Evolutionary conservation across 2,797 vertebrate genomes (phyloP).

Genomic region (Emys orbicularis): DNA sequence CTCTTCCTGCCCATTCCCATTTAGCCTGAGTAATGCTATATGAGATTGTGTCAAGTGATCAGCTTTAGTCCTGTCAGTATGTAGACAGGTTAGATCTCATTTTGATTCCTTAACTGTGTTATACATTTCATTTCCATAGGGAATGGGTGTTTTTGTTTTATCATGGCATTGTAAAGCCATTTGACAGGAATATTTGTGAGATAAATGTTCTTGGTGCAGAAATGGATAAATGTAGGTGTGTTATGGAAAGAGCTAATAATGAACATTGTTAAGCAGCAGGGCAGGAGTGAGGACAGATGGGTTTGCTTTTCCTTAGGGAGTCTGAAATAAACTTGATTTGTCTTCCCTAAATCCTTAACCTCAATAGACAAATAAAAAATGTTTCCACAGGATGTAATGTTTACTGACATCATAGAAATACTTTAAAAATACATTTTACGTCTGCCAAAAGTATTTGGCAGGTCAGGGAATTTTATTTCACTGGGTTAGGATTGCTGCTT

Average conservation of each 20-base stretch:
- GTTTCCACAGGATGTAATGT: conserved; percentile 11
- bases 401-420: conserved; percentile 49
- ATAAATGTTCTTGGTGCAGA: conserved; percentile 29
- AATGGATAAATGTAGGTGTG: conserved; percentile 42
- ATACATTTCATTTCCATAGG: neutral
- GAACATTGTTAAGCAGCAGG: conserved; percentile 37
- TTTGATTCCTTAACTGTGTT: neutral
- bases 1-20: neutral
- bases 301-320: conserved; percentile 67
- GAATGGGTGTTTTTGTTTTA: neutral
- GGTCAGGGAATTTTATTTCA: conserved; percentile 39
- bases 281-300: conserved; percentile 61
- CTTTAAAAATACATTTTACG: neutral
- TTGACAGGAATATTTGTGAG: conserved; percentile 39
- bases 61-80: neutral
- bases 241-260: conserved; percentile 61
- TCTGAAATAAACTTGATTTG: conserved; percentile 66
- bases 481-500: conserved; percentile 46
- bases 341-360: conserved; percentile 68
- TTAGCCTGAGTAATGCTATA: rapidly evolving
- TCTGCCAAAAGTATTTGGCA: conserved; percentile 18
- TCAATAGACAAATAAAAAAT: conserved; percentile 34
- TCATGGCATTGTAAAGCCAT: conserved; percentile 27
- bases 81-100: neutral
- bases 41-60: neutral